Percentiles rank a stretch among this genome's conserved stretches.
Conservation (phyloP, 2,888 invertebrate species). For the Drosophila meridiana region DNA sequence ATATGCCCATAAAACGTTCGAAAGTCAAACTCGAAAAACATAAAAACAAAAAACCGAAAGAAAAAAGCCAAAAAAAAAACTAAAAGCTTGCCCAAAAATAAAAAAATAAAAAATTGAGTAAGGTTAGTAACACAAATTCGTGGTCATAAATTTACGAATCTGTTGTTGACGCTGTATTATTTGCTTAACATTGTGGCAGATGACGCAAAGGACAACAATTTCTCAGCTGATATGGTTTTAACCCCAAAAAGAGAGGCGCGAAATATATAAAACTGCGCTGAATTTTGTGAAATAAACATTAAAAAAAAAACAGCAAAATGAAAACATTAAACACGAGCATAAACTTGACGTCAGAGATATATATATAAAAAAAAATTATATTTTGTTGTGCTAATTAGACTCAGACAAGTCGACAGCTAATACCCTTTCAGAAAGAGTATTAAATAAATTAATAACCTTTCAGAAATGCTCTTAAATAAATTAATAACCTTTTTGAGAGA, state of each 20-base stretch:
- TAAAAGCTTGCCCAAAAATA: conserved; percentile 52
- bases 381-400: background rate
- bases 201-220: conserved; percentile 76
- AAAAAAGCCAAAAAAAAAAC: conserved; percentile 7
- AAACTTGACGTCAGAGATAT: conserved; percentile 19
- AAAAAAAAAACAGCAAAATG: conserved; percentile 5
- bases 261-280: conserved; percentile 15
- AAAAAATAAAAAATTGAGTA: conserved; percentile 64
- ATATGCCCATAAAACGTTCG: conserved; percentile 72
- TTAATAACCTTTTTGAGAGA: background rate
- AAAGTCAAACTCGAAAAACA: conserved; percentile 69
- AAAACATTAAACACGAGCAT: conserved; percentile 14
- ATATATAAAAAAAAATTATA: background rate
- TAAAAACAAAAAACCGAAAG: conserved; percentile 21
- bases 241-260: conserved; percentile 26
- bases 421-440: background rate
- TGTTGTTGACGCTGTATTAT: conserved; percentile 24
- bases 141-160: conserved; percentile 71
- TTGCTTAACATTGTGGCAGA: conserved; percentile 72
- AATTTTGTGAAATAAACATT: conserved; percentile 23
- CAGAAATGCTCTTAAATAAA: background rate
- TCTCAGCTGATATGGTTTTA: conserved; percentile 30
- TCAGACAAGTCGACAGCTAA: background rate
- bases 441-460: background rate
- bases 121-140: conserved; percentile 78